Base-by-base conservation (phyloP, 1,140 invertebrate species). In the Drosophila truncata region DNA sequence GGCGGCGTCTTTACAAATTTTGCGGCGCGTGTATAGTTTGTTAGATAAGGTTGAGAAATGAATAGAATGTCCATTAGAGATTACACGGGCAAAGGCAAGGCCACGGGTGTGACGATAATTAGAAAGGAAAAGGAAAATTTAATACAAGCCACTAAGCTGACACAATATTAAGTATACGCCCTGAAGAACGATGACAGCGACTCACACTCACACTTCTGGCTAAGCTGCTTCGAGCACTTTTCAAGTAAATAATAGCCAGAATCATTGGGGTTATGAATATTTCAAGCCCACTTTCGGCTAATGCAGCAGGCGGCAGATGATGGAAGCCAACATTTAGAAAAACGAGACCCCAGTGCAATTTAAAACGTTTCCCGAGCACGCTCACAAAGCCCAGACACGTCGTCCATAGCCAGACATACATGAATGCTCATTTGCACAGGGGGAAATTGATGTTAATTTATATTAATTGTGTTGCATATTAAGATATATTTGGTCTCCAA, bases 301-400 rank as follows among this genome's bases (percentile, higher is more conserved):
- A 65, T 61, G 62, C 37, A 27, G 31, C 18, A 20, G 7, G 27
- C 18, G 52, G 7, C 41, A 35, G 39, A 33, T 66, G 52, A 42
- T 37, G 73, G 27, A 39, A 33, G 39, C 37, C 35, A 60, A 50
- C 80, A 84, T 84, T 88, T 88, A 74, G 80, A 52, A 49, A 84
- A 90, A 88, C 80, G 77, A 90, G 79, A 61, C 84, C 81, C 84
- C 54, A 71, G 84, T 90, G 84, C 67, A 80, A 81, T 74, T 75
- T 88, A 90, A 90, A 90, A 84, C 73, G 85, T n/a, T 88, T 80
- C 4, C 49, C 18, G 35, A 16, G 41, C 18, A 52, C 16, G 46
- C 35, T 27, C n/a, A 69, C 35, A 62, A 37, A 61, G 49, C 64
- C 33, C 77, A 72, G 57, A 70, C 78, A 49, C 31, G 41, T 47